These are phyloP conservation scores for Danionella dracula DNA, from an alignment of 2,797 vertebrate species.

Conservation along the genomic window DNA sequence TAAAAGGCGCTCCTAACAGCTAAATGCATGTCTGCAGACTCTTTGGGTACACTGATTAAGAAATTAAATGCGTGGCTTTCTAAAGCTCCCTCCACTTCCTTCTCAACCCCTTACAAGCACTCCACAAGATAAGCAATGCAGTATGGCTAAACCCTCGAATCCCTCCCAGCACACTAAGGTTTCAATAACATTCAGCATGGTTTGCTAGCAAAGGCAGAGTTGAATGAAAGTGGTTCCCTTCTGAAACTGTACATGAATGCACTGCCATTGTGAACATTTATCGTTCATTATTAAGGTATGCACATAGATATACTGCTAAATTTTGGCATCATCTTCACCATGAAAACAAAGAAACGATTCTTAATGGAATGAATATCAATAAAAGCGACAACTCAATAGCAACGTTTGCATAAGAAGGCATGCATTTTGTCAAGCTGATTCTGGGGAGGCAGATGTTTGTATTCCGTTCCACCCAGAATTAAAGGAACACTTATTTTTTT, in stretches of 20 bases:
- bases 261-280: conserved; percentile 28
- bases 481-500: too few relatives aligned
- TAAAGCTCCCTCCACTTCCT: neutral
- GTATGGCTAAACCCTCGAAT: neutral
- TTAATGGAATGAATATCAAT: conserved; percentile 66
- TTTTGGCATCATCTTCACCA: conserved; percentile 38
- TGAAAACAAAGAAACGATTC: conserved; percentile 47
- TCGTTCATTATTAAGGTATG: conserved; percentile 31
- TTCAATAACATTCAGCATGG: conserved; percentile 52
- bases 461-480: conserved; percentile 48
- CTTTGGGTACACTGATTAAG: conserved; percentile 70
- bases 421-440: conserved; percentile 47
- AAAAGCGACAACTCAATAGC: conserved; percentile 61
- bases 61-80: conserved; percentile 42
- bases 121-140: conserved; percentile 40
- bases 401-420: conserved; percentile 76
- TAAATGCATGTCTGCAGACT: conserved; percentile 56
- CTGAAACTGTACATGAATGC: conserved; percentile 11
- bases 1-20: conserved; percentile 52
- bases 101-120: conserved; percentile 37
- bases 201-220: conserved; percentile 47
- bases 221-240: conserved; percentile 33
- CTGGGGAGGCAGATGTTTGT: conserved; percentile 44
- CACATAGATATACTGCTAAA: conserved; percentile 34
- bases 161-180: conserved; percentile 24